Percentiles rank a stretch among this genome's conserved stretches.
phyloP scores from a whole-genome alignment of 2,113 vertebrate species.

The Stictonetta naevosa region DNA sequence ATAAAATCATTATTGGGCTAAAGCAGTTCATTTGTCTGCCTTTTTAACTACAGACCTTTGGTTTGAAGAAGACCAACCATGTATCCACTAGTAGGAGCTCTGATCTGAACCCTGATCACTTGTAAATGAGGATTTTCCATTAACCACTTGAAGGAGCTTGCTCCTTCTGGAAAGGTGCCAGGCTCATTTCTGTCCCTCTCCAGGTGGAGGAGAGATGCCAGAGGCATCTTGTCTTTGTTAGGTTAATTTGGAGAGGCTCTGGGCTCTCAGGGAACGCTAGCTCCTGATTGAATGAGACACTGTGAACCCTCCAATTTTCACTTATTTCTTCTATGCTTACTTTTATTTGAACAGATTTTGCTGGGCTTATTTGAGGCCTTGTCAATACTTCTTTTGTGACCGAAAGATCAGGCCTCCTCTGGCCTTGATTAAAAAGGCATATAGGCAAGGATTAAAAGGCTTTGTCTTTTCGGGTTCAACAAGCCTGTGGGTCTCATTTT shows the following conservation, averaged over 20 bases:
- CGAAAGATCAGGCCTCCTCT: not conserved
- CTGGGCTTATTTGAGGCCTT: not conserved
- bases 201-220: not conserved
- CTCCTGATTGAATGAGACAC: not conserved
- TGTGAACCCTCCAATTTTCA: not conserved
- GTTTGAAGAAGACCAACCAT: not conserved
- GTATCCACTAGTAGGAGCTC: conserved; percentile 28
- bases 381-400: not conserved
- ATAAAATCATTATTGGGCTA: conserved; percentile 51
- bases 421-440: not conserved
- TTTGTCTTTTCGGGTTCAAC: conserved; percentile 20
- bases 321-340: not conserved
- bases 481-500: not conserved
- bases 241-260: not conserved
- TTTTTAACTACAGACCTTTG: conserved; percentile 13
- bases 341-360: conserved; percentile 9
- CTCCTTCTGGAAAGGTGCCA: not conserved
- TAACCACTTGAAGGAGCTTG: not conserved
- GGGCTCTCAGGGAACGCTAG: not conserved
- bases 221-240: not conserved
- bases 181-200: not conserved
- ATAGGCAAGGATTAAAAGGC: not conserved
- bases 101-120: not conserved
- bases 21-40: conserved; percentile 45
- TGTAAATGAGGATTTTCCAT: not conserved